Conservation (phyloP, 1,140 invertebrate species). For the Euura saliciscinereae region DNA sequence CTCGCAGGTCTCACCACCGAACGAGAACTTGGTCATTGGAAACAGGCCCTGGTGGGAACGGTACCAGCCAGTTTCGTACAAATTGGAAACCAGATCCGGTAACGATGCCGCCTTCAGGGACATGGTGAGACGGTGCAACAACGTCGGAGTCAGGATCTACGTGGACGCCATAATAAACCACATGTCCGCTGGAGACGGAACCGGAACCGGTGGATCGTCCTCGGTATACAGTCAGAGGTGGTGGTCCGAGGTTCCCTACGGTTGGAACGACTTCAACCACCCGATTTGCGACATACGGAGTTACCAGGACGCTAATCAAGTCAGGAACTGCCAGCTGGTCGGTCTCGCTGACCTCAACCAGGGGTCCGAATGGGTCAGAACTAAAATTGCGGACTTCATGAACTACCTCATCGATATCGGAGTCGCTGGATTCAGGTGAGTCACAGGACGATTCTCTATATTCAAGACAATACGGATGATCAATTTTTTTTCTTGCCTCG, state of each 20-base stretch:
- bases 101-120: conserved; percentile 67
- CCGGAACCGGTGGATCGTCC: conserved; percentile 65
- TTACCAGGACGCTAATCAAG: conserved; percentile 66
- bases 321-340: conserved; percentile 68
- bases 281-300: conserved; percentile 57
- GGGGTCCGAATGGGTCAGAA: conserved; percentile 62
- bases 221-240: conserved; percentile 55
- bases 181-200: conserved; percentile 67
- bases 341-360: conserved; percentile 72
- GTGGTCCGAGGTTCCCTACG: conserved; percentile 69
- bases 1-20: conserved; percentile 61
- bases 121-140: conserved; percentile 77
- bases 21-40: conserved; percentile 59
- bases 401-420: conserved; percentile 68
- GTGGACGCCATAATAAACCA: conserved; percentile 80
- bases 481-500: neutral
- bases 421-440: conserved; percentile 71
- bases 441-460: neutral
- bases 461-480: neutral
- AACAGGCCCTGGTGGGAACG: conserved; percentile 69
- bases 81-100: conserved; percentile 69
- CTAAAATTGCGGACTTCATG: conserved; percentile 65
- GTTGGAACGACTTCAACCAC: conserved; percentile 59
- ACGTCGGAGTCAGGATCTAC: conserved; percentile 77
- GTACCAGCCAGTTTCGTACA: conserved; percentile 75